Conservation (phyloP, 2,797 vertebrate species). For the Ctenosaura bakeri region DNA sequence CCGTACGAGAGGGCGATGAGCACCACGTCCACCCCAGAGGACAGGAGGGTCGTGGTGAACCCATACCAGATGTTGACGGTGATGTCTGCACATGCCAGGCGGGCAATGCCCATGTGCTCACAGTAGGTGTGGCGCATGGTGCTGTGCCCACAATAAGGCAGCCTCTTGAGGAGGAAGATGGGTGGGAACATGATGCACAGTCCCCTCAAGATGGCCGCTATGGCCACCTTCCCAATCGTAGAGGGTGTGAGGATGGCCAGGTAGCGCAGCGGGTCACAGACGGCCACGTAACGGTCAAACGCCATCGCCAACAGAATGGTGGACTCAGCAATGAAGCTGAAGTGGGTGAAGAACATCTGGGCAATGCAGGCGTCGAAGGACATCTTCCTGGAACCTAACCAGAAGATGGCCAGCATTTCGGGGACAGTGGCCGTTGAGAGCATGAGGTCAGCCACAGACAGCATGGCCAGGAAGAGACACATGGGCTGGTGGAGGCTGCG, state of each 20-base stretch:
- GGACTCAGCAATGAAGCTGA: conserved; percentile 85
- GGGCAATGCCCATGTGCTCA: conserved; percentile 86
- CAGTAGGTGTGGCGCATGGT: conserved; percentile 83
- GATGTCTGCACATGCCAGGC: conserved; percentile 82
- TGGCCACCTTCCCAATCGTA: conserved; percentile 74
- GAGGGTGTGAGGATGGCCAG: conserved; percentile 76
- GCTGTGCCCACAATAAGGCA: conserved; percentile 80
- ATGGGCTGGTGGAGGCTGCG: conserved; percentile 84
- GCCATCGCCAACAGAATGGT: conserved; percentile 87
- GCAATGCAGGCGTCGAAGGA: conserved; percentile 82
- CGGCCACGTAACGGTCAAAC: conserved; percentile 84
- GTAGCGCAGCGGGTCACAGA: conserved; percentile 84
- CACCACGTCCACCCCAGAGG: conserved; percentile 75
- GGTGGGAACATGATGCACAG: conserved; percentile 75
- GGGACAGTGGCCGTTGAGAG: conserved; percentile 83
- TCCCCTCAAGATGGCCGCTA: conserved; percentile 58
- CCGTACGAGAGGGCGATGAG: conserved; percentile 79
- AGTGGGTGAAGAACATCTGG: conserved; percentile 88
- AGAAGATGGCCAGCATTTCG: conserved; percentile 83
- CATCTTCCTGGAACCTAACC: conserved; percentile 81
- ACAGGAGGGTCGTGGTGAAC: conserved; percentile 72
- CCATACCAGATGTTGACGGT: conserved; percentile 83
- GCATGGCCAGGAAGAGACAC: conserved; percentile 86
- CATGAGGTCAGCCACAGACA: conserved; percentile 83
- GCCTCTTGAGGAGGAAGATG: conserved; percentile 76